Conservation (phyloP, 2,797 vertebrate genomes). For the Sebastes taczanowskii region DNA sequence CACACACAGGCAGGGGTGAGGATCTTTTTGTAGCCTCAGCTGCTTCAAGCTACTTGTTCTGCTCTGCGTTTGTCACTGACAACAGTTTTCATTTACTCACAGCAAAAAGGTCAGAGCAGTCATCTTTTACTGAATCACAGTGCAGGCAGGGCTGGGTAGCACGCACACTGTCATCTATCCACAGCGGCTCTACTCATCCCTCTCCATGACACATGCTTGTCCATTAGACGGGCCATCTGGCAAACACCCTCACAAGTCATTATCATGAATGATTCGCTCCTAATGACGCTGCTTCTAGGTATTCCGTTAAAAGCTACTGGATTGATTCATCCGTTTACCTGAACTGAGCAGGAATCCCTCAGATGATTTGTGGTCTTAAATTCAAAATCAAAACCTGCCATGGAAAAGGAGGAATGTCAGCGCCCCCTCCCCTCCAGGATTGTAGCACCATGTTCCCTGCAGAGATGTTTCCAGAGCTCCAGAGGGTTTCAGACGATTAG, state of each 20-base stretch:
- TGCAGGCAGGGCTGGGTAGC: background rate
- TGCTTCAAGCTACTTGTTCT: constrained; percentile 31
- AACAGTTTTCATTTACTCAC: constrained; percentile 54
- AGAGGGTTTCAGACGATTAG: constrained; percentile 17
- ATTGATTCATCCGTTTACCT: constrained; percentile 21
- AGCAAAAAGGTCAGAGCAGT: constrained; percentile 63
- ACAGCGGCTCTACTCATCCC: background rate
- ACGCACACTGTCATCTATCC: constrained; percentile 28
- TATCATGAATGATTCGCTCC: constrained; percentile 24
- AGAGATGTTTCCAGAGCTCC: constrained; percentile 24
- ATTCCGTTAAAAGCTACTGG: background rate
- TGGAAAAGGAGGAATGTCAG: background rate
- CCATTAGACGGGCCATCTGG: constrained; percentile 14
- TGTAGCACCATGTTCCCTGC: constrained; percentile 4
- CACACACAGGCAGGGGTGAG: constrained; percentile 14
- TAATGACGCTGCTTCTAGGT: constrained; percentile 8
- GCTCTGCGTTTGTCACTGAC: constrained; percentile 37
- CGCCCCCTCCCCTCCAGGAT: background rate
- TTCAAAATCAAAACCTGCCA: background rate
- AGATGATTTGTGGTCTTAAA: background rate
- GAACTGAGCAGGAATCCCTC: background rate
- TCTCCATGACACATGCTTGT: constrained; percentile 18
- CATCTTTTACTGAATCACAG: constrained; percentile 33
- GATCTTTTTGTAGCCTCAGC: constrained; percentile 22
- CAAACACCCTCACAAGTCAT: constrained; percentile 26